Evolutionary conservation across 2,888 invertebrate genomes (phyloP), one percentile per base, ranked within the genome.

Genomic region (Linnaemya vulpina): DNA sequence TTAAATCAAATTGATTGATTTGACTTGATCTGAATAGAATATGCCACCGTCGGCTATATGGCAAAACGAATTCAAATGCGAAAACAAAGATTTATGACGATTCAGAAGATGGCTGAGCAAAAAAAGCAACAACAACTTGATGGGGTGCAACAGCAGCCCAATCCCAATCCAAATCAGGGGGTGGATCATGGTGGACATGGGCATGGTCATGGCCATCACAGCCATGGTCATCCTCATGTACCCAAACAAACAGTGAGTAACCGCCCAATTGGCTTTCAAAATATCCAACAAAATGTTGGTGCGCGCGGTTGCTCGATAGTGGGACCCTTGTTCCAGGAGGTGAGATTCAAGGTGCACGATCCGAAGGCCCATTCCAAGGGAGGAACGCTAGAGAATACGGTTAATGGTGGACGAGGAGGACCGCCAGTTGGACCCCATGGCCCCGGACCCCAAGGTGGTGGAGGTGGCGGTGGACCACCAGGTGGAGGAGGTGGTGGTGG

Each of bases 1-100:
- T 76, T 55, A 73, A 49, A 83, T 76, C 46, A 84, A 75, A 83
- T 83, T 83, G 76, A 83, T 83, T 83, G 76, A 83, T 77, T 83
- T 83, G 82, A 83, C 71, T 83, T 83, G 76, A 83, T 83, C 80
- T 86, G 71, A 88, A 88, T 95, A 98, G 99, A 99, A 94, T 99
- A 98, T 93, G 98, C 99, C 88, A 97, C 98, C 88, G 99, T 99
- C 89, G 98, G 98, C 88, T 99, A 99, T 93, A 97, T 98, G 96
- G 98, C 98, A 89, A 98, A 98, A 94, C 95, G 98, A 93, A 97
- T 98, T 93, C 98, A 98, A 93, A 98, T 98, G 97, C 95, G 98
- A 92, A 97, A 98, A 94, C 97, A 97, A 93, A 95, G 97, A 92
- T 97, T 97, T 93, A 94, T 96, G 92, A 96, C 96, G 84, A 96